Base-by-base conservation (phyloP, 1,140 invertebrate genomes). In the Drosophila rufa region DNA sequence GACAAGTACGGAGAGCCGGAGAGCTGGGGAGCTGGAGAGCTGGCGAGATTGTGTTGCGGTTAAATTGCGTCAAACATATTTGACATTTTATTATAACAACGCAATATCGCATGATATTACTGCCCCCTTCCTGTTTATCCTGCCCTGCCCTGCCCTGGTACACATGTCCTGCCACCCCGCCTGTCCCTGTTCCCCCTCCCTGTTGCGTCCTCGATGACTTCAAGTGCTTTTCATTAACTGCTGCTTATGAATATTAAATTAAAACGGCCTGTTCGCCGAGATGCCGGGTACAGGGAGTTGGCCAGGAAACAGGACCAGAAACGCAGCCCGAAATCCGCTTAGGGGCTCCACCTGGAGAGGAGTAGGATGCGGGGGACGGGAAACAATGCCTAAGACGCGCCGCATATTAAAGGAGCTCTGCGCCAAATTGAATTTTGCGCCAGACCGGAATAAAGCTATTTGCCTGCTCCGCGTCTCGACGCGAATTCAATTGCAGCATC, bases 1-100 rank as follows among this genome's bases (percentile, higher is more conserved):
- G 67, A 51, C 42, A 42, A 50, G 68, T 47, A 42, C 36, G 59
- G 25, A 51, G 61, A 12, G 33, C 53, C 45, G 71, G 43, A 25
- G 33, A 36, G 11, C 53, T 1, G 53, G 53, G n/a, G 51, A 51
- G 48, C 48, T 33, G 48, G 27, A 30, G 51, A 48, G 65, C 55
- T 50, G 76, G 45, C 50, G 83, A 87, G 76, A 80, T 77, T 86
- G 83, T 86, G 85, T 73, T 89, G 81, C 75, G 84, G 85, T 90
- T 90, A 81, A 90, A 89, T 90, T 89, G 85, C 84, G 84, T 84
- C 84, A 89, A 89, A 90, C 84, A 89, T 89, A 89, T 89, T 89
- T 89, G 84, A 89, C 86, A 89, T 89, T 89, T 89, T 89, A 89
- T 89, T 89, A 89, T 67, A 66, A 73, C 70, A 73, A 74, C 70